These are phyloP conservation scores for Pecten maximus DNA, from an alignment of 2,888 invertebrate genomes.

Conservation along the genomic window DNA sequence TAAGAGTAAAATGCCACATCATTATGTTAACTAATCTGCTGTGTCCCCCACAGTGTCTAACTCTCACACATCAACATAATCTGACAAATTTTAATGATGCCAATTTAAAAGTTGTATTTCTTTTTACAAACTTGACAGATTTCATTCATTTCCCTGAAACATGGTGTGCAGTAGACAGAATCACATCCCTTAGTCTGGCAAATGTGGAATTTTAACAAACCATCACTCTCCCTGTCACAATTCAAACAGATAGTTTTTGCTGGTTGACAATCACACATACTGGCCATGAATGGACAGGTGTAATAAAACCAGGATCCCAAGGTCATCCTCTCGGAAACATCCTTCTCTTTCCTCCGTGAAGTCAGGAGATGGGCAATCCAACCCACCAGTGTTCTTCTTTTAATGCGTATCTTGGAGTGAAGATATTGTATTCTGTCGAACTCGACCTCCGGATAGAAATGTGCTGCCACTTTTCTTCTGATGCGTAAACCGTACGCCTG, in stretches of 20 bases:
- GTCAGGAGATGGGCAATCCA: slow-evolving; percentile 60
- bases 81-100: too few species aligned
- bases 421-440: slow-evolving; percentile 58
- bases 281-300: slow-evolving; percentile 51
- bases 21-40: too few species aligned
- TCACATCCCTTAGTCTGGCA: slow-evolving; percentile 51
- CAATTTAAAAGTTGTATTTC: background rate
- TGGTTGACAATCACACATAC: background rate
- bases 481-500: slow-evolving; percentile 62
- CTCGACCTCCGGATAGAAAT: slow-evolving; percentile 64
- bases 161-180: slow-evolving; percentile 62
- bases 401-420: slow-evolving; percentile 63
- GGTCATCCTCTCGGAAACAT: slow-evolving; percentile 56
- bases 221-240: slow-evolving; percentile 18
- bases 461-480: slow-evolving; percentile 60
- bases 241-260: slow-evolving; percentile 5
- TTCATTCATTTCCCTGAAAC: slow-evolving; percentile 53
- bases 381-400: slow-evolving; percentile 58
- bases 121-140: slow-evolving; percentile 58
- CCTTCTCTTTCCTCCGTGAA: slow-evolving; percentile 56
- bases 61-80: too few species aligned
- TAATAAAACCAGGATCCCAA: slow-evolving; percentile 56
- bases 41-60: too few species aligned
- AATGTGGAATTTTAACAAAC: slow-evolving; percentile 45
- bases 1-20: too few species aligned